Base-by-base conservation (phyloP, 2,113 vertebrate genomes). In the Oriolus oriolus region DNA sequence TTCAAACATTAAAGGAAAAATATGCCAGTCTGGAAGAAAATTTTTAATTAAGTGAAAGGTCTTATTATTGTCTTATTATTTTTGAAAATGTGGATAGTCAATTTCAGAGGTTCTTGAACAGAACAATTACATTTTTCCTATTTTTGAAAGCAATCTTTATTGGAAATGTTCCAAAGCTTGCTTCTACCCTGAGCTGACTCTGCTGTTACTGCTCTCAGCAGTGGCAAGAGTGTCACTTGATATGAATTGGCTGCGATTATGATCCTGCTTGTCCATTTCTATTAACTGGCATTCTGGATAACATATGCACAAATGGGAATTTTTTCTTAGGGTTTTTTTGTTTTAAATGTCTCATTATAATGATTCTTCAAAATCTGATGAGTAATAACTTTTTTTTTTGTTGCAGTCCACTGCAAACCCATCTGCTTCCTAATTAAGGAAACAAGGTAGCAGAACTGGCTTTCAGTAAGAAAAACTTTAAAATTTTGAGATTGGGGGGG, bases 401-500 rank as follows among this genome's bases (percentile, higher is more conserved):
- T 30, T 66, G 16, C 28, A 33, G 37, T 47, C 12, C 50, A 15
- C 31, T 74, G 16, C 53, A 39, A 91, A 88, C 39, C 26, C 57
- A 61, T 13, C 7, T 69, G 37, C 20, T 73, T 91, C 14, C 61
- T 63, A 77, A 12, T 27, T 47, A 42, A 69, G 30, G 6, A 6
- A 80, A 19, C 18, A 73, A 44, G 75, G 17, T 7, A n/a, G 37
- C 7, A 61, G 13, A 37, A 41, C 16, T 13, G 4, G 2, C 35
- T 69, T 45, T 83, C 53, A 47, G 22, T 16, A 28, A 39, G 74
- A 85, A 81, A 56, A 10, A 13, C 28, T 19, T 28, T 70, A 35
- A 28, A 37, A 60, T 68, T n/a, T 56, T 0, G 0, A 7, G 4
- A 5, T 6, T 17, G 4, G 5, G 10, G 4, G 5, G 10, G 1